Evolutionary conservation across 2,113 vertebrate species (phyloP), one percentile per base, ranked within the genome.

Genomic region (Chloropsis hardwickii): DNA sequence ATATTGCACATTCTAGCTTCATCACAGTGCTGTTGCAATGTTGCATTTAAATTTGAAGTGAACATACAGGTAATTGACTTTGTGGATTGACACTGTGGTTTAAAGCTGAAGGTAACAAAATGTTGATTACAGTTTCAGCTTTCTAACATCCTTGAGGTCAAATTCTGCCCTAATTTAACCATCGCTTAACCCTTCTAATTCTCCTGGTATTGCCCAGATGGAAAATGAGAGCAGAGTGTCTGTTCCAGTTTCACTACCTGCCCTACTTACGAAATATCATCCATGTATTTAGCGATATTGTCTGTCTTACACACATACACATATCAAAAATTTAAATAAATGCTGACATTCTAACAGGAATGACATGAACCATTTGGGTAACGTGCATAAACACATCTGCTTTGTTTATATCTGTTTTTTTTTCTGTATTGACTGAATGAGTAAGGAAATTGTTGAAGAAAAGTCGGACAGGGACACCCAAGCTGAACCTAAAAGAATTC

Each of bases 101-200:
- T 83, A 95, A 91, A 87, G 27, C 39, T 70, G 16, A 58, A 11
- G 62, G 39, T 67, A 81, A 92, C 40, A 47, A 81, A 90, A 64
- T 0, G 3, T 60, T 95, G 85, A 93, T 95, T 96, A 90, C 80
- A 92, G 51, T 81, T 96, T 86, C 58, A 86, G 54, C 71, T 96
- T 96, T 95, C 76, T 94, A 45, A 67, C 60, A 67, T 62, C 35
- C 28, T 88, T 64, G 10, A 11, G 35, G 79, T 85, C 88, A 81
- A 88, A 57, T 90, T 87, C 56, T 92, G 47, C 51, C 81, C 71
- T 85, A 65, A 77, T 95, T 94, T 90, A 94, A 74, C 71, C 60
- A 35, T 39, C 5, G 2, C 44, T 86, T 93, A 97, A 71, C 79
- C 67, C 18, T 86, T 94, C 23, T 86, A 80, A 78, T 56, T 90